These are phyloP conservation scores for Drosophila auraria DNA, from an alignment of 1,140 invertebrate genomes.

Conservation along the genomic window DNA sequence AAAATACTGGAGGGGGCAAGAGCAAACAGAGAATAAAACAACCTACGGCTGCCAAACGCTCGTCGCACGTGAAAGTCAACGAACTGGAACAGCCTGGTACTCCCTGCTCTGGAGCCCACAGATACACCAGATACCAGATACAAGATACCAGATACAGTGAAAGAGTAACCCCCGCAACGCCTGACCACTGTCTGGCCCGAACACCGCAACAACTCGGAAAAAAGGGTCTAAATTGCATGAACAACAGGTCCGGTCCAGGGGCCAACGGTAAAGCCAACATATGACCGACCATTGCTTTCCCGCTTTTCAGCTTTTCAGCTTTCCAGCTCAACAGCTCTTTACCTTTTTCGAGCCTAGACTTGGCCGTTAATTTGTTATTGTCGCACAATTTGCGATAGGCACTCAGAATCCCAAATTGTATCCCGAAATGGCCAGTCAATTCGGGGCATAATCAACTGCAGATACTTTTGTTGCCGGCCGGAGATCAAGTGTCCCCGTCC, in stretches of 20 bases:
- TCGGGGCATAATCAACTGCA: slow-evolving; percentile 64
- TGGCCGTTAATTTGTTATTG: slow-evolving; percentile 76
- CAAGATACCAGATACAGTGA: not conserved
- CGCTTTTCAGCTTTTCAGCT: slow-evolving; percentile 17
- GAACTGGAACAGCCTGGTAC: slow-evolving; percentile 66
- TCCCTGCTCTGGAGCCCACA: not conserved
- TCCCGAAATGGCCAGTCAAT: slow-evolving; percentile 43
- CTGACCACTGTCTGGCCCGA: slow-evolving; percentile 42
- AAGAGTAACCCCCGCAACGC: slow-evolving; percentile 22
- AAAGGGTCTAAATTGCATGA: slow-evolving; percentile 66
- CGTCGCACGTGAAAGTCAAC: slow-evolving; percentile 77
- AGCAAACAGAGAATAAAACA: slow-evolving; percentile 40
- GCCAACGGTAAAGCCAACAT: slow-evolving; percentile 37
- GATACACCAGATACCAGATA: slow-evolving; percentile 13
- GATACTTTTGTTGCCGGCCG: slow-evolving; percentile 28
- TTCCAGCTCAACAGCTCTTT: not conserved
- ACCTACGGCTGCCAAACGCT: slow-evolving; percentile 46
- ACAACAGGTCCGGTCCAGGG: slow-evolving; percentile 46
- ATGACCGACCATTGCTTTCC: slow-evolving; percentile 37
- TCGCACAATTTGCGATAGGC: slow-evolving; percentile 66
- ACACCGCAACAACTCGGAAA: slow-evolving; percentile 30
- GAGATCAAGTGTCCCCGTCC: slow-evolving; percentile 30
- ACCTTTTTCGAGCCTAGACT: not conserved
- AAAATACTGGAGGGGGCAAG: slow-evolving; percentile 20
- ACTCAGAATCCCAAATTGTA: slow-evolving; percentile 32